Evolutionary conservation across 2,888 invertebrate genomes (phyloP), one percentile per base, ranked within the genome.

Genomic region (Ormyrus pomaceus): DNA sequence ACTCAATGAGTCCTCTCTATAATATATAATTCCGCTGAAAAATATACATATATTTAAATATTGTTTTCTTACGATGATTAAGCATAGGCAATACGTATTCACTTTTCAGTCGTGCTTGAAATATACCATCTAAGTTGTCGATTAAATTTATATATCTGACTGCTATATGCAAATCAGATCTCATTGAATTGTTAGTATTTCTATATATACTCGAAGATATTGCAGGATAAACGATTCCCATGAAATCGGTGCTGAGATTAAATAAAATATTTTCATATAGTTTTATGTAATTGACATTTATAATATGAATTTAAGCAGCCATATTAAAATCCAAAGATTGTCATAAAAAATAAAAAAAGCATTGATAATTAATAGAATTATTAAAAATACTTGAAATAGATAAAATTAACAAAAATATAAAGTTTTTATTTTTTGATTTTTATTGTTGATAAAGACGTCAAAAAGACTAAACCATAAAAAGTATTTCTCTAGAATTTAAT

Each of bases 201-300:
- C 59, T 75, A 61, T 72, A 51, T 53, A 48, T 76, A 77, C 10
- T 69, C 46, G 58, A 61, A 53, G 51, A 64, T 56, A 71, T 68
- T 79, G 69, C 76, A 81, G 79, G 72, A 72, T 81, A 76, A 64
- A 13, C 61, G 72, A 81, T 81, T 55, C 45, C 6, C 50, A 64
- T 58, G 45, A 65, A 61, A 71, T 75, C 34, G 64, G 46, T 73
- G 56, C 70, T 74, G 45, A 51, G 64, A 59, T 68, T 53, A 59
- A 74, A 64, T 59, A 66, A 74, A 81, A 68, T 55, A 72, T 56
- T 68, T 11, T 70, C 45, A 58, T 72, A 56, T 10, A 46, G 10
- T n/a, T 62, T 46, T 62, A 48, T 9, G 10, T 72, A 55, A 56
- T 62, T 62, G 11, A 58, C 45, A n/a, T 61, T 50, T 58, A 10